Base-by-base conservation (phyloP, 2,797 vertebrate genomes). In the Neosilurus hyrtlii region DNA sequence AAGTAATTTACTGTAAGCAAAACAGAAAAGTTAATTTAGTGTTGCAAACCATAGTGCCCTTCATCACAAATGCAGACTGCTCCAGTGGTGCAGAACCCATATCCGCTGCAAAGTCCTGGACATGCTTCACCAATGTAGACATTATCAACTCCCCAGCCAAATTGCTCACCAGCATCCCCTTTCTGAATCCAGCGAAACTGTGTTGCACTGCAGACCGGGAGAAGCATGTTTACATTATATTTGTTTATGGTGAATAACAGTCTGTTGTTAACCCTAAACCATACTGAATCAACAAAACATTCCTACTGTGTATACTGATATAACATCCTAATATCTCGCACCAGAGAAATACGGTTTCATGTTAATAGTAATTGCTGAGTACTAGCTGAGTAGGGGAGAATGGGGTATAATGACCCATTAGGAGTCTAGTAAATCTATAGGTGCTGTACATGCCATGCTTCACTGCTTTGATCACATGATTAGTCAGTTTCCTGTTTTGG, bases 171-270 rank as follows among this genome's bases (percentile, higher is more conserved):
- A 1, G 94, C 94, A 73, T 97, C 97, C 52, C 97, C 96, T 85
- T 95, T 97, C 88, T 99, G 98, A 91, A 99, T 98, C 98, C 97
- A 99, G 81, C 97, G 97, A 92, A 99, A 99, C 91, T 98, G 97
- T 0, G 98, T 99, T 0, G 98, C 96, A 66, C 98, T 99, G 91
- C 20, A 85, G 51, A 83, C 16, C 30, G 56, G 9, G 12, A 81
- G 11, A 16, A 56, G 20, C 11, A 37, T 56, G 9, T 24, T 77
- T 24, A 77, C 2, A n/a, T 62, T 37, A 43, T 6, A 62, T 76
- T 76, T 61, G 22, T 11, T 76, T 43, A 76, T 76, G 18, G 51
- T 57, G 15, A 56, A 20, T 24, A 56, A 9, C 24, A 56, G 49
- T 72, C 11, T 52, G 6, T 1, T 68, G 66, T 72, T 52, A 30